Percentiles rank a stretch among this genome's conserved stretches.
Conservation (phyloP, 1,140 invertebrate genomes). For the Dolichoris vasculosae region DNA sequence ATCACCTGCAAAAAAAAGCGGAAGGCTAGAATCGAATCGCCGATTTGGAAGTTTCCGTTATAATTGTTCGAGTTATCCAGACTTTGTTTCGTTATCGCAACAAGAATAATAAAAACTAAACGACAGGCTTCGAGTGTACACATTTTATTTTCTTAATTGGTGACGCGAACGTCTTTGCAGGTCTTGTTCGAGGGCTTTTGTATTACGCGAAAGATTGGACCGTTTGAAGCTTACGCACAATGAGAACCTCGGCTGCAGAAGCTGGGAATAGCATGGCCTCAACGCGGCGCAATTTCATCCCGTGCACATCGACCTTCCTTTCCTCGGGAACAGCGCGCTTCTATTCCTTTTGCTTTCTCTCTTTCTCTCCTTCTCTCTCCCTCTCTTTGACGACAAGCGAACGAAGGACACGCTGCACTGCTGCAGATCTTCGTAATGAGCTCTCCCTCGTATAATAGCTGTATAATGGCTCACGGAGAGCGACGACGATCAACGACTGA, state of each 20-base stretch:
- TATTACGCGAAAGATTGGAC: background rate
- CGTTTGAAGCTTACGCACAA: too few relatives aligned
- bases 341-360: too few relatives aligned
- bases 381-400: too few relatives aligned
- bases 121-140: background rate
- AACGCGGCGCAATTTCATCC: background rate
- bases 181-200: background rate
- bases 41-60: too few relatives aligned
- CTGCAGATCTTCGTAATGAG: background rate
- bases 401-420: background rate
- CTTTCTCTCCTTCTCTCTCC: too few relatives aligned
- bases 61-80: too few relatives aligned
- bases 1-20: too few relatives aligned
- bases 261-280: background rate
- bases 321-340: background rate
- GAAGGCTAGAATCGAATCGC: too few relatives aligned
- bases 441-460: background rate
- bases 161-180: background rate
- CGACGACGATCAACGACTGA: background rate
- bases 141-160: background rate
- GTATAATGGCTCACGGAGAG: background rate
- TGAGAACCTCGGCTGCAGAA: background rate
- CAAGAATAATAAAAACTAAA: too few relatives aligned
- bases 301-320: background rate
- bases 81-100: too few relatives aligned